phyloP scores from a whole-genome alignment of 2,113 vertebrate genomes.

The Capreolus pygargus region DNA sequence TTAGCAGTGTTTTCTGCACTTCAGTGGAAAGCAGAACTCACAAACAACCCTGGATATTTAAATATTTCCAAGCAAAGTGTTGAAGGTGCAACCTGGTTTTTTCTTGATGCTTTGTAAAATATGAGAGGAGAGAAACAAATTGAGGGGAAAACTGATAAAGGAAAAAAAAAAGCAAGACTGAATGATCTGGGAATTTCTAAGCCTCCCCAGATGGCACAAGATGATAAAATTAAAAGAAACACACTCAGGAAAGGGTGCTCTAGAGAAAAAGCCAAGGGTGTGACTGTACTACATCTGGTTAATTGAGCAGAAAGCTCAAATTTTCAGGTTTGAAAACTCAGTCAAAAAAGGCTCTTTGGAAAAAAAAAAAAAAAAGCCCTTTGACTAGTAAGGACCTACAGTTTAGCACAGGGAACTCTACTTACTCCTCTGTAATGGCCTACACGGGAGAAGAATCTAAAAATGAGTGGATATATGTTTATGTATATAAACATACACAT shows the following conservation, averaged over 20 bases:
- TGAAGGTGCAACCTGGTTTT: background rate
- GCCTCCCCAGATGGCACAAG: background rate
- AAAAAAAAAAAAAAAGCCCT: background rate
- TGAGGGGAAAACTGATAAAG: background rate
- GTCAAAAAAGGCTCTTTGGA: background rate
- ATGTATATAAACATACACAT: background rate
- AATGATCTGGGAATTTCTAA: background rate
- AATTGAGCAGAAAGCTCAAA: background rate
- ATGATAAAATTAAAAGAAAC: background rate
- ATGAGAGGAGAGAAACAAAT: background rate
- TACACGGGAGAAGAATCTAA: background rate
- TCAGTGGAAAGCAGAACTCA: background rate
- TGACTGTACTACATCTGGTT: background rate
- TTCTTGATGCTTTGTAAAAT: background rate
- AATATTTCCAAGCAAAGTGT: background rate
- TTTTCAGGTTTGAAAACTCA: background rate
- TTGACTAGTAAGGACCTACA: background rate
- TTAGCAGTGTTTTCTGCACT: background rate
- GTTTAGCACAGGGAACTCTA: background rate
- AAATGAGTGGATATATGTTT: background rate
- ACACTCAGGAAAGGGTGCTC: background rate
- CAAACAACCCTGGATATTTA: background rate
- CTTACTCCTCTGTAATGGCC: background rate
- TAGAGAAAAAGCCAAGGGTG: background rate
- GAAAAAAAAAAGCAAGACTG: background rate